Evolutionary conservation across 1,140 invertebrate genomes (phyloP).

Genomic region (Bombus pyrosoma): DNA sequence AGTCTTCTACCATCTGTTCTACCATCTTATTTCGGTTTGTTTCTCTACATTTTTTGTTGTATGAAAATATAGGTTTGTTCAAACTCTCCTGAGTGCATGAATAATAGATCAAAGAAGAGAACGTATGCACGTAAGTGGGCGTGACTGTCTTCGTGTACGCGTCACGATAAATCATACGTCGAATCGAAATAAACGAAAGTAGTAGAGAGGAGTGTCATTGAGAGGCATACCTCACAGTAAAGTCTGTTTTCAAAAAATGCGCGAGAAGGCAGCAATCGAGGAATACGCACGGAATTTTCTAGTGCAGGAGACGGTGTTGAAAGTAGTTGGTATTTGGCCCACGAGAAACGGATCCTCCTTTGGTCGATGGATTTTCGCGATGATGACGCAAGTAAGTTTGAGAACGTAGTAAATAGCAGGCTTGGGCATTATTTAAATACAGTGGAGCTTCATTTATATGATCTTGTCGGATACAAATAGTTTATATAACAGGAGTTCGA

Average conservation of each 20-base stretch:
- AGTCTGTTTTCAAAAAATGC: not conserved
- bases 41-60: not conserved
- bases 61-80: not conserved
- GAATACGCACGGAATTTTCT: not conserved
- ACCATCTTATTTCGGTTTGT: not conserved
- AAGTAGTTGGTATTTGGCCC: constrained; percentile 61
- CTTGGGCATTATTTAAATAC: not conserved
- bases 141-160: too few species aligned
- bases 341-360: constrained; percentile 11
- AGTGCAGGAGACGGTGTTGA: constrained; percentile 32
- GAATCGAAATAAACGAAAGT: not conserved
- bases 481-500: too few species aligned
- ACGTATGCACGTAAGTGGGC: constrained; percentile 14
- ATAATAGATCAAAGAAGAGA: constrained; percentile 62
- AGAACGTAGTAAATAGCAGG: not conserved
- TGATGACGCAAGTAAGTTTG: constrained; percentile 49
- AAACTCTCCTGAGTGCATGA: not conserved
- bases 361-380: constrained; percentile 34
- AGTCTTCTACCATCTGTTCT: not conserved
- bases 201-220: not conserved
- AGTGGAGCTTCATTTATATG: too few species aligned
- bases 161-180: not conserved
- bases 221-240: too few species aligned
- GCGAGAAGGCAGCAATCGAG: not conserved
- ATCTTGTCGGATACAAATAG: too few species aligned